Evolutionary conservation across 1,140 invertebrate species (phyloP).

Genomic region (Lepidurus couesii): DNA sequence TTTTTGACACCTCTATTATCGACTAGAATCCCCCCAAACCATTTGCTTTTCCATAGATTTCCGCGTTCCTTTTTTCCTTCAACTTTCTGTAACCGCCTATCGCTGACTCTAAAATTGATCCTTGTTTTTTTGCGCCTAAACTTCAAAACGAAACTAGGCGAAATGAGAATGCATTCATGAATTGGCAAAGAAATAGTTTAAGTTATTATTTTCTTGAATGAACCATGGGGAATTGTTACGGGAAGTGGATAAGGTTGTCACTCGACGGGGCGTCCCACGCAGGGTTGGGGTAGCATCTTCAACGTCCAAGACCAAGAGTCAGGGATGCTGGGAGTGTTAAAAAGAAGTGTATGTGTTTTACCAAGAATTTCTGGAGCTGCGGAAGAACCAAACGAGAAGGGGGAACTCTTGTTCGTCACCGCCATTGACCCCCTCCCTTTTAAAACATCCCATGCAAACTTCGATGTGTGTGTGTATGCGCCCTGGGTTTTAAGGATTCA

Average conservation of each 20-base stretch:
- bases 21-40: not conserved
- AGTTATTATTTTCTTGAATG: too few species aligned
- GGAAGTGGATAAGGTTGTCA: constrained; percentile 19
- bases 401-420: not conserved
- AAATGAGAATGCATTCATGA: too few species aligned
- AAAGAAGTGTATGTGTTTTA: not conserved
- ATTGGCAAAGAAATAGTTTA: too few species aligned
- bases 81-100: not conserved
- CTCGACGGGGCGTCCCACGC: not conserved
- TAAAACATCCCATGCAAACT: constrained; percentile 15
- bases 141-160: not conserved
- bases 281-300: not conserved
- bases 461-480: not conserved
- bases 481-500: not conserved
- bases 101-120: too few species aligned
- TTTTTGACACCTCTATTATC: constrained; percentile 22
- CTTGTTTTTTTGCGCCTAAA: too few species aligned
- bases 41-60: not conserved
- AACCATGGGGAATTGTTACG: not conserved
- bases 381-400: not conserved
- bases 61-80: not conserved
- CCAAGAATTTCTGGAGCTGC: not conserved
- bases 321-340: not conserved
- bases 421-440: not conserved
- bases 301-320: not conserved